Evolutionary conservation across 1,140 invertebrate genomes (phyloP), one percentile per base, ranked within the genome.

Genomic region (Venustaconcha ellipsiformis): DNA sequence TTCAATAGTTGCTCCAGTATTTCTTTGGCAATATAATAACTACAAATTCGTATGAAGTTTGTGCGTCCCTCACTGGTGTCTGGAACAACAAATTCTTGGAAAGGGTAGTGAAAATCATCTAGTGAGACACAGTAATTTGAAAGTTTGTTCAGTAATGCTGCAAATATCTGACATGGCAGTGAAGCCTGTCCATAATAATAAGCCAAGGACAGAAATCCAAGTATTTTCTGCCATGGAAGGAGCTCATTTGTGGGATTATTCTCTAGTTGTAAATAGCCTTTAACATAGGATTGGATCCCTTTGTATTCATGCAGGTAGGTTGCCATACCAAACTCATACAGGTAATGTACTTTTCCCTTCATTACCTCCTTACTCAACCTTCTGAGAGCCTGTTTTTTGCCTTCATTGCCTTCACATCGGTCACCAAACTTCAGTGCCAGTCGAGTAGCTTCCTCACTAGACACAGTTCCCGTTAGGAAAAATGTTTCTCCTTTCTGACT

Each of bases 161-260:
- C 65, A 48, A 84, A 80, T 63, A 84, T 79, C 23, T 82, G 78
- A 30, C 78, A 78, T 6, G 81, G 81, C 30, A 84, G 5, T 14
- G 80, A 80, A 55, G 76, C 57, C 55, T 84, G 81, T 18, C 80
- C 83, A 70, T 81, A 84, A 37, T 75, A 83, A 48, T 83, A 79
- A 0, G 76, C 80, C 2, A 84, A 68, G 15, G 83, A 75, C 26
- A 84, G 65, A 62, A 78, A 83, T 0, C 64, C 74, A 60, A 84
- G 76, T 1, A 64, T 63, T 59, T 67, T 78, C 60, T 79, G 80
- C 74, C 78, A 78, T 14, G 65, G 23, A 15, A 56, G 30, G n/a
- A 78, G 59, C 18, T 66, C 11, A 8, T 56, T 20, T 0, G 57
- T 30, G 2, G 55, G 4, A n/a, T 4, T 30, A 1, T 70, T n/a